Evolutionary conservation across 2,888 invertebrate species (phyloP).

Genomic region (Boloria euphrosyne): DNA sequence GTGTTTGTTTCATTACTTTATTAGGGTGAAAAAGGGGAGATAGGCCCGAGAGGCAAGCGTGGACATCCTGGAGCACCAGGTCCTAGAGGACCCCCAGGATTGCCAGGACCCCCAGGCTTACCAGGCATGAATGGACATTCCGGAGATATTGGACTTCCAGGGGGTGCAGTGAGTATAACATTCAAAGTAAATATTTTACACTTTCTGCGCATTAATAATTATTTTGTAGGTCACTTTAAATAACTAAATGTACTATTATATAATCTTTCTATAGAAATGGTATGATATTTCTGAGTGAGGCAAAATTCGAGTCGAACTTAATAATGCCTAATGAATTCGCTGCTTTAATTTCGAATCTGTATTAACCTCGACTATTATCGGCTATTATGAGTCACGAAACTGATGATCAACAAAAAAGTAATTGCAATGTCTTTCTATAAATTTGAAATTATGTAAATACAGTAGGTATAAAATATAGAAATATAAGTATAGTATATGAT

Average conservation of each 20-base stretch:
- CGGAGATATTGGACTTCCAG: slow-evolving; percentile 90
- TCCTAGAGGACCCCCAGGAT: slow-evolving; percentile 87
- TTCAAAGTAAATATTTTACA: not conserved
- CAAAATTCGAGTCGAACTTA: not conserved
- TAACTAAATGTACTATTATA: not conserved
- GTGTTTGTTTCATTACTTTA: not conserved
- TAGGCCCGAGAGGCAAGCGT: slow-evolving; percentile 76
- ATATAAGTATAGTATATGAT: not conserved
- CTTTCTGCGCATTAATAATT: not conserved
- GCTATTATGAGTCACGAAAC: not conserved
- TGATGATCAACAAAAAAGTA: not conserved
- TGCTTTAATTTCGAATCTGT: not conserved
- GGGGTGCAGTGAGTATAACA: slow-evolving; percentile 85
- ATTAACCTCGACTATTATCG: not conserved
- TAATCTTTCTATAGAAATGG: not conserved
- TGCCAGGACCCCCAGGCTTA: slow-evolving; percentile 87
- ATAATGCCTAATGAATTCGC: slow-evolving; percentile 5
- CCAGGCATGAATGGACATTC: slow-evolving; percentile 86
- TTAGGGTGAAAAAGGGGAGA: slow-evolving; percentile 75
- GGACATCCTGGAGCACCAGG: slow-evolving; percentile 92
- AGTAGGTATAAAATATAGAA: not conserved
- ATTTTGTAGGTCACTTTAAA: not conserved
- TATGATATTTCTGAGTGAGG: not conserved
- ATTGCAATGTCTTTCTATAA: slow-evolving; percentile 1
- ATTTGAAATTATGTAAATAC: not conserved